phyloP scores from a whole-genome alignment of 2,888 invertebrate species.

The Rhamnusium bicolor region DNA sequence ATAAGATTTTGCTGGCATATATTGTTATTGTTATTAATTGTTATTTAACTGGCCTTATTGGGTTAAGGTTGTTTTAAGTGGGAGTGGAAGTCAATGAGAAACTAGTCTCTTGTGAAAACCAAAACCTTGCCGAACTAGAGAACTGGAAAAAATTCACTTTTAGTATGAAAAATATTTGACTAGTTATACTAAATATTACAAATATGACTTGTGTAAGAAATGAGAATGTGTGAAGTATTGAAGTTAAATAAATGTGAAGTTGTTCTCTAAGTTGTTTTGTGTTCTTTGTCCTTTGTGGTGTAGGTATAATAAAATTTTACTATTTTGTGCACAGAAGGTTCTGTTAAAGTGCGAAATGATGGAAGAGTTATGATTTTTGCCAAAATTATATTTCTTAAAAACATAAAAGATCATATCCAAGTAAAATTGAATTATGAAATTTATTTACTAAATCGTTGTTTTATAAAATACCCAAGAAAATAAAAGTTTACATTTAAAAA shows the following conservation, averaged over 20 bases:
- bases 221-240: background rate
- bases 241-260: background rate
- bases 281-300: background rate
- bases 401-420: too few species aligned
- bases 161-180: background rate
- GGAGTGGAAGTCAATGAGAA: background rate
- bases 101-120: background rate
- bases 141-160: background rate
- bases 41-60: background rate
- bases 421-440: too few species aligned
- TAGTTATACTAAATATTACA: background rate
- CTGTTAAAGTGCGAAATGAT: too few species aligned
- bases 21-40: too few species aligned
- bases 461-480: too few species aligned
- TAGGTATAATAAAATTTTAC: too few species aligned
- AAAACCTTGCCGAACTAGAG: background rate
- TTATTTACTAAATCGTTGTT: too few species aligned
- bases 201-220: background rate
- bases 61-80: background rate
- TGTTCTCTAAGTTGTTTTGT: too few species aligned
- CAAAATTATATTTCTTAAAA: too few species aligned
- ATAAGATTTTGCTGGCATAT: background rate
- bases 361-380: too few species aligned
- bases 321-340: too few species aligned
- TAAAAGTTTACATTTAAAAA: too few species aligned